Evolutionary conservation across 2,888 invertebrate genomes (phyloP).

Genomic region (Brenthis hecate): DNA sequence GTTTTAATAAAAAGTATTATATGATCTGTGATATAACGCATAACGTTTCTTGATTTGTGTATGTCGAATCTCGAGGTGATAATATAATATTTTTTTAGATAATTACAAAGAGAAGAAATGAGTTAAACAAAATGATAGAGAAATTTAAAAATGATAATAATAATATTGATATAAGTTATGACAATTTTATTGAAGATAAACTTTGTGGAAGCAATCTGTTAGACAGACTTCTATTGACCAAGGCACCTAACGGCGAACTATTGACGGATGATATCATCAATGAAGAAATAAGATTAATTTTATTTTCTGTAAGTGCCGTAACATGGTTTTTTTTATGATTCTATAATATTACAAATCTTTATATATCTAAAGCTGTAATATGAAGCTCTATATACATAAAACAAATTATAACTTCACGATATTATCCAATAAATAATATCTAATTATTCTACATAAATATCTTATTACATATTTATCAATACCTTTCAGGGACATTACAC

Average conservation of each 20-base stretch:
- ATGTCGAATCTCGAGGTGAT: background rate
- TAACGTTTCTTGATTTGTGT: too few species aligned
- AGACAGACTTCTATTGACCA: constrained; percentile 48
- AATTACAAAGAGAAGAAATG: constrained; percentile 43
- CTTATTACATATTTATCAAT: background rate
- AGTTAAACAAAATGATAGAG: constrained; percentile 42
- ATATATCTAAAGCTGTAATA: too few species aligned
- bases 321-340: too few species aligned
- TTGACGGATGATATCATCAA: constrained; percentile 48
- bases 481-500: constrained; percentile 49
- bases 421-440: background rate
- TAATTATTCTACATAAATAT: too few species aligned
- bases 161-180: constrained; percentile 38
- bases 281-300: constrained; percentile 49
- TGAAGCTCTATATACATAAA: too few species aligned
- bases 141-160: constrained; percentile 46
- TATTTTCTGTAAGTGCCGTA: constrained; percentile 47
- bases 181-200: constrained; percentile 41
- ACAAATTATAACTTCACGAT: too few species aligned
- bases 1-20: too few species aligned
- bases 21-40: too few species aligned
- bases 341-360: too few species aligned
- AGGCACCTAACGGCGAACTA: constrained; percentile 44
- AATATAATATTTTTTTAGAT: constrained; percentile 39
- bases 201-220: constrained; percentile 44